Base-by-base conservation (phyloP, 2,888 invertebrate species). In the Lapara coniferarum region DNA sequence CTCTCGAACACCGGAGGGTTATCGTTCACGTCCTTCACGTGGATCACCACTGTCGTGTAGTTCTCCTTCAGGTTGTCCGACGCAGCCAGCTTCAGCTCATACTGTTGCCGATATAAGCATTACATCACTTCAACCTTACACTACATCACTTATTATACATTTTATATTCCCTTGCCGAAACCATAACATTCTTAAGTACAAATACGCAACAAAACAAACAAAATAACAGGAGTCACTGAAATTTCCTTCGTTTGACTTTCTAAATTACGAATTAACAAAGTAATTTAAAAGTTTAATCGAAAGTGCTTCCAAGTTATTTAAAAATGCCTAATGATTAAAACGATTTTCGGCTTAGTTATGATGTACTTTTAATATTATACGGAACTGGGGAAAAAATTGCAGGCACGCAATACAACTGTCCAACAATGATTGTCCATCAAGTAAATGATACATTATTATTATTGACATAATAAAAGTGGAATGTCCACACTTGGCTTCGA, bases 1-100 rank as follows among this genome's bases (percentile, higher is more conserved):
- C 98, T 95, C 92, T 98, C 98, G 93, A 99, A 99, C 79, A 98
- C 98, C 3, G 99, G 99, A 59, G 98, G 98, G 95, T 99, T 99
- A 95, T 99, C 99, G 93, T 99, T 99, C 78, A 99, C 98, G 90
- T 99, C 99, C 94, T 98, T 98, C 82, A 99, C 98, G 92, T 98
- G 98, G 85, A 99, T 98, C 85, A 98, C 98, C 77, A 99, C 98
- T 56, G 98, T 98, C 58, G 98, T 98, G 94, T 97, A 98, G 95
- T 98, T 98, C 93, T 99, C 98, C 95, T 98, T 98, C 88, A 98
- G 95, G 95, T 99, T 99, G 95, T 98, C 98, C 75, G 99, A 98
- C 69, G 98, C 98, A 72, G 98, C 98, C 92, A 98, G 95, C 88
- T 98, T 97, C 89, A 98, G 95, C 94, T 98, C 98, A 94, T 98